phyloP scores from a whole-genome alignment of 2,113 vertebrate genomes.

The Misgurnus anguillicaudatus region DNA sequence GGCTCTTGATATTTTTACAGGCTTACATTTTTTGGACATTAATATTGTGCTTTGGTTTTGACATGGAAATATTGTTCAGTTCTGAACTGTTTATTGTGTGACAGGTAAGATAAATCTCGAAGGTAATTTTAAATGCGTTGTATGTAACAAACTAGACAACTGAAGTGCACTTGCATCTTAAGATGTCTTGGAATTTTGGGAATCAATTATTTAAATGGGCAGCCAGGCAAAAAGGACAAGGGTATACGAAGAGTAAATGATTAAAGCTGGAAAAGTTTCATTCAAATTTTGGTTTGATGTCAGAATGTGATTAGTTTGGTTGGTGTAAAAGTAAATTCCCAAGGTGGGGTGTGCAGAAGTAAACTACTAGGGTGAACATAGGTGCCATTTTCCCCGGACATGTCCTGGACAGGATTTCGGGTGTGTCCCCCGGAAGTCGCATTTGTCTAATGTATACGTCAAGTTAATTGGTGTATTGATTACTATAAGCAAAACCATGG shows the following conservation, averaged over 20 bases:
- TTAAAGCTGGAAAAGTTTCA: neutral
- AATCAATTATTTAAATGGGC: constrained; percentile 27
- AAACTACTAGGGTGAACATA: too few relatives aligned
- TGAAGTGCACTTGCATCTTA: neutral
- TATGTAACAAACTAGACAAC: neutral
- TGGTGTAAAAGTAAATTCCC: too few relatives aligned
- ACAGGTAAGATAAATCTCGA: neutral
- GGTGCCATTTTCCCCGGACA: too few relatives aligned
- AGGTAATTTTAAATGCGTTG: neutral
- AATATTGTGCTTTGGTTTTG: neutral
- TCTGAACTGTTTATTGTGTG: neutral
- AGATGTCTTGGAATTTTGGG: neutral
- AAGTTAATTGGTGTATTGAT: too few relatives aligned
- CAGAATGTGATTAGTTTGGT: too few relatives aligned
- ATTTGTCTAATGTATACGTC: too few relatives aligned
- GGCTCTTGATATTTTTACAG: constrained; percentile 11
- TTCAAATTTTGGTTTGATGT: neutral
- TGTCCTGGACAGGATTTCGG: too few relatives aligned
- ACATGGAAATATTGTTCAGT: neutral
- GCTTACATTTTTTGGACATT: neutral
- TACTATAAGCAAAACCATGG: too few relatives aligned
- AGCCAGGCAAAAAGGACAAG: neutral
- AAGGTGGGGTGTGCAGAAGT: too few relatives aligned
- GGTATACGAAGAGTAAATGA: neutral
- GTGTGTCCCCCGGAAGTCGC: too few relatives aligned